Percentiles rank a stretch among this genome's conserved stretches.
phyloP scores from a whole-genome alignment of 2,797 vertebrate genomes.

The Cercopithecus hamlyni region DNA sequence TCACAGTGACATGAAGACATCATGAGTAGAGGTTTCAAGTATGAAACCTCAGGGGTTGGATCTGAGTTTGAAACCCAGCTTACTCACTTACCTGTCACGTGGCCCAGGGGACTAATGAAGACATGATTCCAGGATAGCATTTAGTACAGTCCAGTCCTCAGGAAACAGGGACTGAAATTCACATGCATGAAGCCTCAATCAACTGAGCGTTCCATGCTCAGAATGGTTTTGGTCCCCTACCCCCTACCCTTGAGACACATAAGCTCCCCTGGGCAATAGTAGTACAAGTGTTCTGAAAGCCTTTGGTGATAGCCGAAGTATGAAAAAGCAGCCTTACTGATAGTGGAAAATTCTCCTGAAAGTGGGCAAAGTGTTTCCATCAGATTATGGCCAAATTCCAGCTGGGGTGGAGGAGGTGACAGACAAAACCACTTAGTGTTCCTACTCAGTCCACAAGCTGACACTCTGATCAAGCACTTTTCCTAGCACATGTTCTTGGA shows the following conservation, averaged over 20 bases:
- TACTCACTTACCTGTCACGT: not conserved
- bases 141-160: not conserved
- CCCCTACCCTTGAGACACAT: not conserved
- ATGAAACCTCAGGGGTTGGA: not conserved
- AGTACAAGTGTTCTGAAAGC: slow-evolving; percentile 40
- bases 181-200: not conserved
- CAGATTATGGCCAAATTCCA: slow-evolving; percentile 71
- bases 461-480: slow-evolving; percentile 60
- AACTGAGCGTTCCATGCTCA: not conserved
- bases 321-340: slow-evolving; percentile 59
- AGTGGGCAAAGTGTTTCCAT: slow-evolving; percentile 63
- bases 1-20: not conserved
- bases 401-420: slow-evolving; percentile 59
- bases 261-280: not conserved
- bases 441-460: slow-evolving; percentile 57
- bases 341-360: slow-evolving; percentile 58
- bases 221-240: not conserved
- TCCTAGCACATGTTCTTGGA: slow-evolving; percentile 39
- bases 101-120: too few species aligned
- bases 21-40: not conserved
- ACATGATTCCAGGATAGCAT: fast-evolving
- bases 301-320: slow-evolving; percentile 69
- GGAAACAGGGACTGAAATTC: not conserved
- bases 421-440: slow-evolving; percentile 73
- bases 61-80: not conserved